These are phyloP conservation scores for Xenentodon cancila DNA, from an alignment of 2,797 vertebrate genomes.

Conservation along the genomic window DNA sequence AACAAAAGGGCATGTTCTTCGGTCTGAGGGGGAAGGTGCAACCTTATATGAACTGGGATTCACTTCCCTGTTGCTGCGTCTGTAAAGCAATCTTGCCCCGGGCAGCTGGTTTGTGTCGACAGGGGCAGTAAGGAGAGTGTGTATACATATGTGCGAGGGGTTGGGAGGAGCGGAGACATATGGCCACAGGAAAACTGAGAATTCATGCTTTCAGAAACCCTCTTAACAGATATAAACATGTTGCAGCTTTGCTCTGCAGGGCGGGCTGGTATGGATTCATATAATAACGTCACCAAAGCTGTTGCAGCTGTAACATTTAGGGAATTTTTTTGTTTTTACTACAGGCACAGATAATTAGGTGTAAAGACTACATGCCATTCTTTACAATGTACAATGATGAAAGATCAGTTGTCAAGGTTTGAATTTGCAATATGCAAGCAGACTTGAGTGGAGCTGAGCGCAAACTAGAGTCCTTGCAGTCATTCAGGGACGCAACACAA, in stretches of 20 bases:
- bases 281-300: slow-evolving; percentile 11
- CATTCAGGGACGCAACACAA: too few relatives aligned
- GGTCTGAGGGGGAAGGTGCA: slow-evolving; percentile 28
- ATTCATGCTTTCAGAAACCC: slow-evolving; percentile 6
- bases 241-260: background rate
- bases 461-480: too few relatives aligned
- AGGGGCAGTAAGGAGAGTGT: slow-evolving; percentile 16
- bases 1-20: background rate
- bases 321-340: slow-evolving; percentile 9
- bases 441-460: too few relatives aligned
- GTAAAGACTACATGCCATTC: background rate
- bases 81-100: slow-evolving; percentile 33
- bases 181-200: slow-evolving; percentile 20
- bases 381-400: too few relatives aligned
- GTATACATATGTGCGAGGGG: background rate
- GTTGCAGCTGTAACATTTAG: slow-evolving; percentile 21
- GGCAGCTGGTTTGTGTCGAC: slow-evolving; percentile 53
- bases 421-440: too few relatives aligned
- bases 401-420: too few relatives aligned
- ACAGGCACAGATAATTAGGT: slow-evolving; percentile 1
- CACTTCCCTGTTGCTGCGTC: slow-evolving; percentile 55
- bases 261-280: background rate
- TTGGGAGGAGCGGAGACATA: slow-evolving; percentile 19
- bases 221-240: slow-evolving; percentile 19
- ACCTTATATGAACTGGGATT: slow-evolving; percentile 56